Evolutionary conservation across 2,113 vertebrate genomes (phyloP).

Genomic region (Tachycineta bicolor): DNA sequence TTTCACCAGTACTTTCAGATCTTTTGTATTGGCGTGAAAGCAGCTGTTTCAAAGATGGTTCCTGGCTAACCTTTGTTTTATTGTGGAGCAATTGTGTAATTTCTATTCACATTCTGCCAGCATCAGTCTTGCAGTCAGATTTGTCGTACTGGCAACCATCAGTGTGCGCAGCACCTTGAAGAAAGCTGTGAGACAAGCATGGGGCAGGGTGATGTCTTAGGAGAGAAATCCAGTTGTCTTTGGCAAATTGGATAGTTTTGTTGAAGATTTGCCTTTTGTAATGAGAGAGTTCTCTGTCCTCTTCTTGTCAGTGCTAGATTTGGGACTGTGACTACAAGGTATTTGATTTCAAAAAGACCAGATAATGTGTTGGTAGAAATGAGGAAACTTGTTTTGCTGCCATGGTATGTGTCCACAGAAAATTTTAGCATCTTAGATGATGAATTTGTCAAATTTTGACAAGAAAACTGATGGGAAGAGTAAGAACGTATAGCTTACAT

Average conservation of each 20-base stretch:
- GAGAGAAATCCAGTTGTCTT: background rate
- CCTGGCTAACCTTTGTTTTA: background rate
- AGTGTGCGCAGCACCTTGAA: background rate
- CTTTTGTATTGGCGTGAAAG: background rate
- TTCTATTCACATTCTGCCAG: background rate
- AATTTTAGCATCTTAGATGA: background rate
- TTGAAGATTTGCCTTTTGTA: background rate
- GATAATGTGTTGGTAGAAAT: background rate
- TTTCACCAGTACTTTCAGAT: background rate
- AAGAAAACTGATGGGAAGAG: background rate
- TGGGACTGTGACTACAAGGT: background rate
- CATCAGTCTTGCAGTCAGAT: rapidly evolving
- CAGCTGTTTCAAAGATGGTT: background rate
- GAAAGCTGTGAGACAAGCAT: background rate
- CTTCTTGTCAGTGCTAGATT: background rate
- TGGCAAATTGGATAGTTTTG: background rate
- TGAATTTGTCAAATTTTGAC: background rate
- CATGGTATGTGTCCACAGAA: background rate
- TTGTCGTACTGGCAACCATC: rapidly evolving
- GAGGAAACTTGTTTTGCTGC: background rate
- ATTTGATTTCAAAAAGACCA: background rate
- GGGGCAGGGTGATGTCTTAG: background rate
- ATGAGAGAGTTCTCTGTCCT: background rate
- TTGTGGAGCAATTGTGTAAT: background rate
- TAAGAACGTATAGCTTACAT: background rate